Percentiles rank a stretch among this genome's conserved stretches.
Evolutionary conservation across 2,888 invertebrate species (phyloP).

Genomic region (Archips xylosteana): DNA sequence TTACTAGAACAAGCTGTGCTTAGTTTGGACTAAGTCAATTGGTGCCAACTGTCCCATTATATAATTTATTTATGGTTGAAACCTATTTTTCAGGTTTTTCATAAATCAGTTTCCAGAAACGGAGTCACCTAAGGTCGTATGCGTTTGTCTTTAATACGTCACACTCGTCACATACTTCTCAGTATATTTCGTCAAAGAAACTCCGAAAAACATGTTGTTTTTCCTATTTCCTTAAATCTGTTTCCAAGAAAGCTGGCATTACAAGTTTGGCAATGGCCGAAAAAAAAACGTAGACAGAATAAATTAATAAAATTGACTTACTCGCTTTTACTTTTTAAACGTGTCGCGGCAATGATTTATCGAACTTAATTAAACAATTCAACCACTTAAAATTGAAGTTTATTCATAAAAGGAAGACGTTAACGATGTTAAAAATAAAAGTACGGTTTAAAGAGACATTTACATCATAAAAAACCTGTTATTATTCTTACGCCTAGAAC

Average conservation of each 20-base stretch:
- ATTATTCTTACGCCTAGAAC: conserved; percentile 42
- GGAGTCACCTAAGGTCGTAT: background rate
- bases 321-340: background rate
- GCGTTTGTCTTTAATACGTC: background rate
- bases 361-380: conserved; percentile 13
- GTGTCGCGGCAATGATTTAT: conserved; percentile 19
- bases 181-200: background rate
- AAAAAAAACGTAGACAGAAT: conserved; percentile 5
- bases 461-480: conserved; percentile 40
- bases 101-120: background rate
- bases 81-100: too few relatives aligned
- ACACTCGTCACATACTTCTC: background rate
- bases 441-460: conserved; percentile 32
- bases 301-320: conserved; percentile 9
- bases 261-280: background rate
- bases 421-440: conserved; percentile 29
- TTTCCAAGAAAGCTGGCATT: conserved; percentile 14
- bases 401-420: conserved; percentile 29
- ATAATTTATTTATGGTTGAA: too few relatives aligned
- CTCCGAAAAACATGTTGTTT: background rate
- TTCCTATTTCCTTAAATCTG: conserved; percentile 3
- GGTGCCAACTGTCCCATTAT: too few relatives aligned
- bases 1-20: too few relatives aligned
- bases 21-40: too few relatives aligned
- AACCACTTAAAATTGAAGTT: conserved; percentile 4